Conservation (phyloP, 2,113 vertebrate genomes). For the Poeciliopsis turrubarensis region DNA sequence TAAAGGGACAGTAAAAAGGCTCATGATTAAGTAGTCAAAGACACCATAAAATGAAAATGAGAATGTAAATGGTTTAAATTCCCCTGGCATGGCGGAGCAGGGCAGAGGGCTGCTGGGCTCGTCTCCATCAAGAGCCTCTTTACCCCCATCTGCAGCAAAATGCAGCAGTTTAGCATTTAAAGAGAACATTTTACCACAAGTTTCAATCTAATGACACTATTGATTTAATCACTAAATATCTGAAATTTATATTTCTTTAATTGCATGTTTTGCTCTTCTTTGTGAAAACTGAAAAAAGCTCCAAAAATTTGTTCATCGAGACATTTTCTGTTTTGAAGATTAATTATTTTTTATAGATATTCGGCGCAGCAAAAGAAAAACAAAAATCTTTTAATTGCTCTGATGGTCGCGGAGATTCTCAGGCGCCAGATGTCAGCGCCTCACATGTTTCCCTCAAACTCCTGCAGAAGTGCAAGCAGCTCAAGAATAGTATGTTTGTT, state of each 20-base stretch:
- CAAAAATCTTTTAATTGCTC: neutral
- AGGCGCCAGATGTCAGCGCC: conserved; percentile 1
- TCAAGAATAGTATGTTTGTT: conserved; percentile 14
- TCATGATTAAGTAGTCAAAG: conserved; percentile 78
- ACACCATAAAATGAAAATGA: conserved; percentile 71
- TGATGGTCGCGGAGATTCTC: conserved; percentile 11
- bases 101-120: conserved; percentile 39
- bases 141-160: conserved; percentile 11
- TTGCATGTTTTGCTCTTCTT: no score
- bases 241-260: no score
- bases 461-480: neutral
- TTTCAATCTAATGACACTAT: neutral
- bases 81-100: conserved; percentile 29
- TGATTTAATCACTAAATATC: no score
- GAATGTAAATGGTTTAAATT: conserved; percentile 66
- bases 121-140: conserved; percentile 53
- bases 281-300: no score
- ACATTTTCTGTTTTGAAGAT: no score
- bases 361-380: neutral
- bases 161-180: conserved; percentile 9
- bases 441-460: conserved; percentile 13
- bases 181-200: neutral
- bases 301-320: no score
- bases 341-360: no score
- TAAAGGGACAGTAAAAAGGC: conserved; percentile 75